Conservation (phyloP, 2,888 invertebrate species). For the Prostheceraeus crozeri region DNA sequence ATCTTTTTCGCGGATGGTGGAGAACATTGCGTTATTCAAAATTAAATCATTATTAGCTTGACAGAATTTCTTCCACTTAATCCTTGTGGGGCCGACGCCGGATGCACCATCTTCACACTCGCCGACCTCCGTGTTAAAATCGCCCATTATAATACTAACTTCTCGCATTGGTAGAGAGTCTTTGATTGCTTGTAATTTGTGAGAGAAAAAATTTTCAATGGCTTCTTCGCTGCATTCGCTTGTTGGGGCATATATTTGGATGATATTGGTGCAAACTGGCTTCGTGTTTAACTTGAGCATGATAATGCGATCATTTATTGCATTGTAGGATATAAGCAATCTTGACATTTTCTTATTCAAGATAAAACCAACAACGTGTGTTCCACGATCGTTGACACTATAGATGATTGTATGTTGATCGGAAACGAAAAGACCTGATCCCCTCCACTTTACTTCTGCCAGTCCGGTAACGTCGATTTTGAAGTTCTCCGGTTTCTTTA, state of each 20-base stretch:
- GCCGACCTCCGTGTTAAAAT: slow-evolving; percentile 2
- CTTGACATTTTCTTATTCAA: not conserved
- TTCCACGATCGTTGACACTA: not conserved
- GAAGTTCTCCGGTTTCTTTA: too few species aligned
- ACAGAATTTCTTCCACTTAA: slow-evolving; percentile 8
- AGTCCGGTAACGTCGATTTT: too few species aligned
- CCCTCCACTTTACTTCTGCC: too few species aligned
- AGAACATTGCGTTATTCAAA: slow-evolving; percentile 4
- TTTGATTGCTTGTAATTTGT: slow-evolving; percentile 17
- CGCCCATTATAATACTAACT: slow-evolving; percentile 14
- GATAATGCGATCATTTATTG: not conserved
- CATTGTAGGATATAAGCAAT: slow-evolving; percentile 10
- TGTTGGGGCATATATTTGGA: slow-evolving; percentile 12
- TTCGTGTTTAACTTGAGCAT: slow-evolving; percentile 5
- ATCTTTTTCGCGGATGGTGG: not conserved
- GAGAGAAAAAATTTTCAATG: slow-evolving; percentile 3
- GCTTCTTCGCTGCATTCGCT: not conserved
- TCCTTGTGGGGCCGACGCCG: not conserved
- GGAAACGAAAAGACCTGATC: too few species aligned
- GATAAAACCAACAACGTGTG: not conserved
- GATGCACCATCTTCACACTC: not conserved
- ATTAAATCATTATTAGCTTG: not conserved
- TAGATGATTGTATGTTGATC: too few species aligned
- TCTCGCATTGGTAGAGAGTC: too few species aligned
- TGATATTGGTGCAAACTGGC: too few species aligned